phyloP scores from a whole-genome alignment of 2,113 vertebrate species.

The Pangasianodon hypophthalmus region DNA sequence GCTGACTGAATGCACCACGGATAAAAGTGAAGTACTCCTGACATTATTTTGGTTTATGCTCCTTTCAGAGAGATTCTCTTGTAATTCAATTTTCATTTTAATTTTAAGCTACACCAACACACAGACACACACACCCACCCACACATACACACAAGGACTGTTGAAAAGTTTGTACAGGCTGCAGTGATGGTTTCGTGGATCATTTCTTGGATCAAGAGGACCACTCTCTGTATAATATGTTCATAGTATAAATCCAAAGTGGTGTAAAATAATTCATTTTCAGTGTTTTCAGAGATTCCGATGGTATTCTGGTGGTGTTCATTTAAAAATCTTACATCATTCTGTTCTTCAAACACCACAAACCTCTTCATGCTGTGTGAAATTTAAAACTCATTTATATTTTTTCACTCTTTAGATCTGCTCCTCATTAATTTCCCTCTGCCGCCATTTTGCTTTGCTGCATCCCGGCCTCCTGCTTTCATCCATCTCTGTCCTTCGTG shows the following conservation, averaged over 20 bases:
- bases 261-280: neutral
- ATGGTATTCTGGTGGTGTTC: neutral
- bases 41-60: neutral
- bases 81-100: neutral
- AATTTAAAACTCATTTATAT: slow-evolving; percentile 1
- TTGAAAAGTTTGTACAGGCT: neutral
- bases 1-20: neutral
- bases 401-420: slow-evolving; percentile 38
- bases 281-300: neutral
- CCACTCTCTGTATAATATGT: neutral
- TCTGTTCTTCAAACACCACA: neutral
- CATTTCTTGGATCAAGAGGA: neutral
- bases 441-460: slow-evolving; percentile 32
- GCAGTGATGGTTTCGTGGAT: neutral
- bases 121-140: neutral
- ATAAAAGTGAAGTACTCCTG: neutral
- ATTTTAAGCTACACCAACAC: neutral
- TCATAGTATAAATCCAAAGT: neutral
- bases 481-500: slow-evolving; percentile 36
- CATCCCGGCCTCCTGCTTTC: slow-evolving; percentile 25
- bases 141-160: neutral
- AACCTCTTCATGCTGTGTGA: neutral
- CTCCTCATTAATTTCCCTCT: slow-evolving; percentile 35
- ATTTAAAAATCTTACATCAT: neutral
- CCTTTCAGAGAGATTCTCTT: neutral